Evolutionary conservation across 2,888 invertebrate species (phyloP).

Genomic region (Phaonia tiefii): DNA sequence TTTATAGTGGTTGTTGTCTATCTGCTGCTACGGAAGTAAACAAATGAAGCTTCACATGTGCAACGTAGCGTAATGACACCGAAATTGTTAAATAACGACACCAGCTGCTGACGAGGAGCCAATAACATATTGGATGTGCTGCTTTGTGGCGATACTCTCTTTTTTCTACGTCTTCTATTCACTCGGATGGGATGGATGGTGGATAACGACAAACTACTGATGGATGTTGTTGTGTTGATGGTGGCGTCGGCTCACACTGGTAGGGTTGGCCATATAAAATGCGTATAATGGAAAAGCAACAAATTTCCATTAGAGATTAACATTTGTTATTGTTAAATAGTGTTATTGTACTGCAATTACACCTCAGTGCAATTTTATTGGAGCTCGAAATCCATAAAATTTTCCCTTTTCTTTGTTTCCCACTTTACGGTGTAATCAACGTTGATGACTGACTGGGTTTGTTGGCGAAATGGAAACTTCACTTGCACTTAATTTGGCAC

Average conservation of each 20-base stretch:
- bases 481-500: slow-evolving; percentile 20
- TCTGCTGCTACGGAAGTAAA: slow-evolving; percentile 64
- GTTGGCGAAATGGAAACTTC: background rate
- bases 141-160: background rate
- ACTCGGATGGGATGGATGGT: background rate
- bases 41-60: slow-evolving; percentile 71
- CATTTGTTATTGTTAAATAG: background rate
- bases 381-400: background rate
- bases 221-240: too few species aligned
- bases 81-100: slow-evolving; percentile 33
- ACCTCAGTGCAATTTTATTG: slow-evolving; percentile 4
- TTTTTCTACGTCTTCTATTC: background rate
- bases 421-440: too few species aligned
- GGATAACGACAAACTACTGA: background rate
- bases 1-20: slow-evolving; percentile 45
- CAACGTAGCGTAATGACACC: slow-evolving; percentile 73
- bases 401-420: slow-evolving; percentile 32
- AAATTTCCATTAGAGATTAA: background rate
- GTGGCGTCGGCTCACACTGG: background rate
- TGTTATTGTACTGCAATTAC: slow-evolving; percentile 22
- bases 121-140: background rate
- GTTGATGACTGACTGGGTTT: too few species aligned
- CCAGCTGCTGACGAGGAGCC: background rate
- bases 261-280: background rate
- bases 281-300: background rate